phyloP scores from a whole-genome alignment of 2,113 vertebrate species.

The Amblyornis subalaris region DNA sequence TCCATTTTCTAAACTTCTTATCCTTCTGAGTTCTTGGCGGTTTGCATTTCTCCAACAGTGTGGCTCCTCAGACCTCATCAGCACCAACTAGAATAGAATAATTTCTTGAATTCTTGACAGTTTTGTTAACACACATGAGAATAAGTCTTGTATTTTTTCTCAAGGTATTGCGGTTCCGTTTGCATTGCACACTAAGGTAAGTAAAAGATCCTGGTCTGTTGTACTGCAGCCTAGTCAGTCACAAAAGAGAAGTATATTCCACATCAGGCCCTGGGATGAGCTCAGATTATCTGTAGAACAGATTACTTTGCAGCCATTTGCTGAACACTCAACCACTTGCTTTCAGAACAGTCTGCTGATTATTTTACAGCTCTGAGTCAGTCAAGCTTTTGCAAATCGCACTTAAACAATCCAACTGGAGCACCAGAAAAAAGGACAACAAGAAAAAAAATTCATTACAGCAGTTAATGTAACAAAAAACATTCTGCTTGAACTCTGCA shows the following conservation, averaged over 20 bases:
- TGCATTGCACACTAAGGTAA: background rate
- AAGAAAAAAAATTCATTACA: background rate
- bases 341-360: background rate
- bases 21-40: background rate
- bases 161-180: background rate
- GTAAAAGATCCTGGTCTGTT: background rate
- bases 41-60: background rate
- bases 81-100: background rate
- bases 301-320: background rate
- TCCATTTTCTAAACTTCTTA: background rate
- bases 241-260: accelerated
- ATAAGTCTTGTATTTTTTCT: background rate
- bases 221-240: background rate
- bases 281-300: background rate
- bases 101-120: background rate
- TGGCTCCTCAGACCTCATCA: background rate
- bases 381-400: background rate
- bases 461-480: background rate
- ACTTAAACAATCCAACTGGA: background rate
- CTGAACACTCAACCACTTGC: background rate
- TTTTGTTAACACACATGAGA: background rate
- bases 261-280: background rate
- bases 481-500: background rate
- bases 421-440: background rate
- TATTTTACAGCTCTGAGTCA: background rate